Evolutionary conservation across 2,113 vertebrate species (phyloP).

Genomic region (Stictonetta naevosa): DNA sequence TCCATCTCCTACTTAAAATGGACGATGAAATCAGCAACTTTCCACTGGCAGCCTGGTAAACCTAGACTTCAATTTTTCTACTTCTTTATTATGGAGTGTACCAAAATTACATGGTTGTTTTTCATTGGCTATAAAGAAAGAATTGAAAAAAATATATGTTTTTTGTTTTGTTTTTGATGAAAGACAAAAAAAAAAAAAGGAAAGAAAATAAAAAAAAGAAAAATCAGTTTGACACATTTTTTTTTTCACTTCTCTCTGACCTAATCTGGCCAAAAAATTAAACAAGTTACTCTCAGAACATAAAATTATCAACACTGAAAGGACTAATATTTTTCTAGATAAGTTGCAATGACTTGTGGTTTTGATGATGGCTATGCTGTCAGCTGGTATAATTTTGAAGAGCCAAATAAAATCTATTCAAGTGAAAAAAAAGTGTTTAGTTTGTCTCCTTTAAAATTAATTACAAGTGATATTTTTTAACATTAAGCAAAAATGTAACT

Average conservation of each 20-base stretch:
- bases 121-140: not conserved
- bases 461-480: not conserved
- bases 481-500: not conserved
- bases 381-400: not conserved
- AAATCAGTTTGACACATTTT: not conserved
- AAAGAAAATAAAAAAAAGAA: not conserved
- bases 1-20: not conserved
- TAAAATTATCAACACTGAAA: not conserved
- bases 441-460: not conserved
- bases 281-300: not conserved
- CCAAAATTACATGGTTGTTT: not conserved
- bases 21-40: not conserved
- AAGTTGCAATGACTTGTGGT: not conserved
- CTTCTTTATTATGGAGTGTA: not conserved
- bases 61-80: not conserved
- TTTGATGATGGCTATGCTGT: not conserved
- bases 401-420: not conserved
- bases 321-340: not conserved
- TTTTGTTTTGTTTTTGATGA: not conserved
- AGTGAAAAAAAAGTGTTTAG: not conserved
- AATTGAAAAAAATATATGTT: not conserved
- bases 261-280: not conserved
- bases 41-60: not conserved
- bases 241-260: not conserved
- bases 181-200: not conserved